phyloP scores from a whole-genome alignment of 2,113 vertebrate species.

The Tringa solitaria region DNA sequence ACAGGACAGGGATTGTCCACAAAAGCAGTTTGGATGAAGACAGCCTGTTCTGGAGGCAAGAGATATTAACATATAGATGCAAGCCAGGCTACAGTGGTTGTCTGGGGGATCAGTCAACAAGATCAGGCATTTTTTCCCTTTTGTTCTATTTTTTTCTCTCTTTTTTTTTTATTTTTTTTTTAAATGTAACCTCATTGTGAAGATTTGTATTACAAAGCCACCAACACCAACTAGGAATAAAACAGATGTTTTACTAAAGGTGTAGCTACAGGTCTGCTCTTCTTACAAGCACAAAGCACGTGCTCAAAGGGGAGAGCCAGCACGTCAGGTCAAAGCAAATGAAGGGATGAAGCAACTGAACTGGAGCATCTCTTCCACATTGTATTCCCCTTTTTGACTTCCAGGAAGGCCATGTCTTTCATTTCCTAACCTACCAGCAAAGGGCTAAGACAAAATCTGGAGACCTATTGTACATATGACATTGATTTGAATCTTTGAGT shows the following conservation, averaged over 20 bases:
- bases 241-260: background rate
- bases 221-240: background rate
- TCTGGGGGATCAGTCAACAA: background rate
- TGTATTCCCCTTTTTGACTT: background rate
- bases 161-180: too few relatives aligned
- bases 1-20: background rate
- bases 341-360: background rate
- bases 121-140: background rate
- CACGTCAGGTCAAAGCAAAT: background rate
- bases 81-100: background rate
- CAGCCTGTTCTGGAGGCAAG: background rate
- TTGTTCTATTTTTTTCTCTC: rapidly evolving
- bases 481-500: background rate
- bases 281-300: rapidly evolving
- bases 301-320: background rate
- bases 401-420: background rate
- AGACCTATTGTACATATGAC: rapidly evolving
- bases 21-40: background rate
- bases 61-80: background rate
- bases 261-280: background rate
- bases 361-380: background rate
- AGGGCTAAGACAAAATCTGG: background rate
- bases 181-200: background rate
- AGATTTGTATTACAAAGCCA: background rate
- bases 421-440: background rate